phyloP scores from a whole-genome alignment of 2,797 vertebrate genomes.

The Melanogrammus aeglefinus region DNA sequence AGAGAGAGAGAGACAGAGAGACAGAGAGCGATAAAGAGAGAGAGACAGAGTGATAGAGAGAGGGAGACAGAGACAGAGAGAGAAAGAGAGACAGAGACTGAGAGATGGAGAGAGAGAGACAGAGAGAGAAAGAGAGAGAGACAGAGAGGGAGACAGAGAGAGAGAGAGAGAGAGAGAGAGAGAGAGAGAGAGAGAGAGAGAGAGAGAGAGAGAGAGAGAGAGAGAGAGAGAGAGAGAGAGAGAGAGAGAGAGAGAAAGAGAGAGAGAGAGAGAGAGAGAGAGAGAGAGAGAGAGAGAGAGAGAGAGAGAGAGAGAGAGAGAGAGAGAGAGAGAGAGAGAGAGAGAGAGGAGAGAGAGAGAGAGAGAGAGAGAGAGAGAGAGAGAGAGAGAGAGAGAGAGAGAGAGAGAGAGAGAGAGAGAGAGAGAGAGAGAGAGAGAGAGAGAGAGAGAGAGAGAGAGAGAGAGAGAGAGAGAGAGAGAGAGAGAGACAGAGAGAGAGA shows the following conservation, averaged over 20 bases:
- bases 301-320: constrained; percentile 17
- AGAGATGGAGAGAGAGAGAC: constrained; percentile 12
- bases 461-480: constrained; percentile 9
- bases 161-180: no score
- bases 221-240: neutral
- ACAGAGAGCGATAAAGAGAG: no score
- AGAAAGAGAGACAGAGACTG: neutral
- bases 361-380: no score
- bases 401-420: no score
- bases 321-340: no score
- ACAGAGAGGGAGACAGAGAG: constrained; percentile 26
- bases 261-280: constrained; percentile 27
- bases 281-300: constrained; percentile 7
- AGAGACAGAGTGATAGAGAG: no score
- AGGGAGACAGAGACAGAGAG: no score
- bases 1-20: no score
- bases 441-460: constrained; percentile 13
- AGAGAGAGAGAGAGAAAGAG: neutral
- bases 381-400: no score
- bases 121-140: constrained; percentile 8
- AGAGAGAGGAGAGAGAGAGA: no score
- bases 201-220: constrained; percentile 22
- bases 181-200: no score
- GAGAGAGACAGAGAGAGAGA: constrained; percentile 26
- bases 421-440: neutral